phyloP scores from a whole-genome alignment of 1,140 invertebrate genomes.

The Drosophila takahashii region DNA sequence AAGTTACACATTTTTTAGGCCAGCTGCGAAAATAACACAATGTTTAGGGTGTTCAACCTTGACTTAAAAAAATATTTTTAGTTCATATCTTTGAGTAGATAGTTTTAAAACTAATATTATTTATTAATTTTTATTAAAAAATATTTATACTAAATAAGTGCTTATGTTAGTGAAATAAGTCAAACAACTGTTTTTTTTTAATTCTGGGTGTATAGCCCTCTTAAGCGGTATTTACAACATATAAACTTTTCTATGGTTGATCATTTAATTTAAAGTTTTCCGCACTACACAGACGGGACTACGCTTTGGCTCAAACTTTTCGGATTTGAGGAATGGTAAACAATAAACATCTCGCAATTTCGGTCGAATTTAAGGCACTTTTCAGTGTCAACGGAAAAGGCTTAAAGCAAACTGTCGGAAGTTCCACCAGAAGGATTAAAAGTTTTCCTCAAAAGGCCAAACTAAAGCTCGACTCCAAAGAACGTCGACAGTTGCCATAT shows the following conservation, averaged over 20 bases:
- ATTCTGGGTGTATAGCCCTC: background rate
- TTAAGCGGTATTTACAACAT: constrained; percentile 9
- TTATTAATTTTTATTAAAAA: too few relatives aligned
- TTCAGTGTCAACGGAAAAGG: constrained; percentile 65
- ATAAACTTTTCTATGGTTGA: constrained; percentile 16
- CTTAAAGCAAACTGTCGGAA: constrained; percentile 55
- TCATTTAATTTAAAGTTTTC: constrained; percentile 54
- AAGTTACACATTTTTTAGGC: constrained; percentile 7
- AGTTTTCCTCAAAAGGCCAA: constrained; percentile 62
- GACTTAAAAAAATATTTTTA: too few relatives aligned
- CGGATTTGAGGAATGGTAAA: constrained; percentile 42
- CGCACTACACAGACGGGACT: background rate
- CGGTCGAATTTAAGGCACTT: constrained; percentile 51
- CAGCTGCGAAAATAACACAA: background rate
- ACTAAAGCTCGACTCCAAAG: constrained; percentile 52
- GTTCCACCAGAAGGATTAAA: constrained; percentile 71
- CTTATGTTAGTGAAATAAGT: background rate
- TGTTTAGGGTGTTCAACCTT: too few relatives aligned
- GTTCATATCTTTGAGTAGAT: too few relatives aligned
- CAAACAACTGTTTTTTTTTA: background rate
- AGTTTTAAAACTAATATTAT: too few relatives aligned
- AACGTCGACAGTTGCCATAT: constrained; percentile 54
- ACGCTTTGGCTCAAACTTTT: constrained; percentile 25
- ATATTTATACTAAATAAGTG: too few relatives aligned
- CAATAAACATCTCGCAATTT: constrained; percentile 59